These are phyloP conservation scores for Himalopsyche anomala DNA, from an alignment of 2,888 invertebrate species.

Conservation along the genomic window DNA sequence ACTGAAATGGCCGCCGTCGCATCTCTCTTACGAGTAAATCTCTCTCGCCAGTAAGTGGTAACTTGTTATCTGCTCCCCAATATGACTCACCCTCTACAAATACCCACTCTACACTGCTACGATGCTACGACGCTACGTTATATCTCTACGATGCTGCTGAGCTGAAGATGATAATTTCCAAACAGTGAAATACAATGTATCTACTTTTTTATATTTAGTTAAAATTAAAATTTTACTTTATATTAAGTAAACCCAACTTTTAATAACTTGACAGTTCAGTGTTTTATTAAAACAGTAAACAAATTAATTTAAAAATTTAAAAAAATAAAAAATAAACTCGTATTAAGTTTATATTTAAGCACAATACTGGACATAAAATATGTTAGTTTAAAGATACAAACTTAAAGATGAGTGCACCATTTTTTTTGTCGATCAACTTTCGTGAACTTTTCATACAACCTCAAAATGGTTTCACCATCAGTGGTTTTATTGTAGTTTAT, in stretches of 20 bases:
- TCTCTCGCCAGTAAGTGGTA: constrained; percentile 57
- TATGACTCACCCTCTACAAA: constrained; percentile 40
- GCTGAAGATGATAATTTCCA: constrained; percentile 8
- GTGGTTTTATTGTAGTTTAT: constrained; percentile 17
- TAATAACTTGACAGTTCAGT: no score
- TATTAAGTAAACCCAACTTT: no score
- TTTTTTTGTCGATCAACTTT: neutral
- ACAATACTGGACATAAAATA: no score
- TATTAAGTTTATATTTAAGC: no score
- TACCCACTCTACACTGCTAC: constrained; percentile 20
- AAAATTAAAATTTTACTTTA: no score
- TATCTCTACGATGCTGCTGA: neutral
- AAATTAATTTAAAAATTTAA: no score
- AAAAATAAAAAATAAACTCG: no score
- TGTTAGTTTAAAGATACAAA: no score
- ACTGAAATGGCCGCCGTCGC: constrained; percentile 48
- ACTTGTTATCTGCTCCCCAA: constrained; percentile 57
- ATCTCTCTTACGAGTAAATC: constrained; percentile 52
- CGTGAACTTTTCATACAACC: neutral
- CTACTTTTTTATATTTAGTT: no score
- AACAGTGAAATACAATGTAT: neutral
- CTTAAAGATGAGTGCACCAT: no score
- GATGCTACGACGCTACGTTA: constrained; percentile 41
- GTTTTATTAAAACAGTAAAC: no score
- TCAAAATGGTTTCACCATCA: constrained; percentile 31